phyloP scores from a whole-genome alignment of 2,113 vertebrate species.

The Glaucomys volans region DNA sequence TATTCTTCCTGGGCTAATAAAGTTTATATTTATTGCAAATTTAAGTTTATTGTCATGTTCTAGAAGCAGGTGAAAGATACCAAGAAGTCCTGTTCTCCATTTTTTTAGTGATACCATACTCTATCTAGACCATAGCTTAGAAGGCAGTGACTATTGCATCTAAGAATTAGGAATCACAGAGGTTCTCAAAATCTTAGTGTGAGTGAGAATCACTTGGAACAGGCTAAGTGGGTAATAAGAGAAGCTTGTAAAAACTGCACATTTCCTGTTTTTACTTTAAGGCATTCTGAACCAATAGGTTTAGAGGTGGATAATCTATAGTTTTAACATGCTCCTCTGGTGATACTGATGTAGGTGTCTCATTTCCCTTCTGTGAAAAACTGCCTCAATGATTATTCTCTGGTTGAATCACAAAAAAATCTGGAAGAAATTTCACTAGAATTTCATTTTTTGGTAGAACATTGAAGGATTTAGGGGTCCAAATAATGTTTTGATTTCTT shows the following conservation, averaged over 20 bases:
- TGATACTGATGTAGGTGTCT: neutral
- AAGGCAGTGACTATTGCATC: neutral
- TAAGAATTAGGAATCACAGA: neutral
- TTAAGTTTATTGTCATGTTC: slow-evolving; percentile 4
- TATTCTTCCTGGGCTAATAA: slow-evolving; percentile 15
- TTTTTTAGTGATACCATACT: neutral
- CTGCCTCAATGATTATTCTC: neutral
- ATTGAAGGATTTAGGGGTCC: neutral
- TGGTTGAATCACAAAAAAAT: neutral
- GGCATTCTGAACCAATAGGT: neutral
- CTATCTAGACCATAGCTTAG: neutral
- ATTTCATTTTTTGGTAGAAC: neutral
- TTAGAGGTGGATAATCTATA: neutral
- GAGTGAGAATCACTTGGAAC: neutral
- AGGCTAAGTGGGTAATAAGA: neutral
- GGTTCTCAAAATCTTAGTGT: neutral
- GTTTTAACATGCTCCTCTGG: neutral
- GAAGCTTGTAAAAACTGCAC: neutral
- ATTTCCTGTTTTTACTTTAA: neutral
- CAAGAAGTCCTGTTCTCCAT: neutral
- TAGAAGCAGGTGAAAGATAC: neutral
- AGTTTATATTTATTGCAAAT: neutral
- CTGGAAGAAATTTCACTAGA: neutral
- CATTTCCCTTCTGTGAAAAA: neutral
- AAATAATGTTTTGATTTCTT: neutral